Base-by-base conservation (phyloP, 1,140 invertebrate genomes). In the Fopius arisanus region DNA sequence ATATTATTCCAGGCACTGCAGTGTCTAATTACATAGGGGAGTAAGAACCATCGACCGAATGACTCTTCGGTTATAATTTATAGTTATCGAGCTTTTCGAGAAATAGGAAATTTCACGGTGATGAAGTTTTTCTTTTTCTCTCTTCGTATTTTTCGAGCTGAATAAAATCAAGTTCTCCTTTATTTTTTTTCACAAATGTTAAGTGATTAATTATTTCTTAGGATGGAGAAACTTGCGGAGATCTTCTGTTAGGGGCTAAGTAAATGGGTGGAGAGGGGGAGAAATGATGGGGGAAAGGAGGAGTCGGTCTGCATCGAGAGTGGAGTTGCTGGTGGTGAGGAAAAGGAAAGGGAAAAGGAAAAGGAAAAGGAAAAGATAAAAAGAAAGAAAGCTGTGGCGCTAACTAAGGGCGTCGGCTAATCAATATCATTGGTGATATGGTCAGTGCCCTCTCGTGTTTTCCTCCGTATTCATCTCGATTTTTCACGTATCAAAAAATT, bases 331-430 rank as follows among this genome's bases (percentile, higher is more conserved):
- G 19, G 41, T 41, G 41, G 41, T 40, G 26, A 80, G 82, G 79
- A 81, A 83, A 83, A 84, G 78, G 80, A 51, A 54, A n/a, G n/a
- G 82, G 79, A 81, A 83, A 83, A 84, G 78, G 80, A 51, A 54
- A n/a, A n/a, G n/a, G n/a, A n/a, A n/a, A n/a, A n/a, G n/a, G n/a
- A n/a, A n/a, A n/a, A n/a, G n/a, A n/a, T n/a, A 81, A 83, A 83
- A 84, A 78, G 80, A 51, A 54, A 48, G 23, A 63, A 73, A 40
- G 63, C 68, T 31, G 70, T 71, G 70, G 85, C 80, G 85, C 81
- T 87, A 87, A 87, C 86, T 86, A 86, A 83, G 86, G 86, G 86
- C 85, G 86, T 87, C 84, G 84, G 83, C 86, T 86, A 87, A 87
- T 87, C 86, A 87, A 87, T 87, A 87, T 87, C 82, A 84, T 84